Evolutionary conservation across 1,140 invertebrate species (phyloP).

Genomic region (Macrostomum lignano): DNA sequence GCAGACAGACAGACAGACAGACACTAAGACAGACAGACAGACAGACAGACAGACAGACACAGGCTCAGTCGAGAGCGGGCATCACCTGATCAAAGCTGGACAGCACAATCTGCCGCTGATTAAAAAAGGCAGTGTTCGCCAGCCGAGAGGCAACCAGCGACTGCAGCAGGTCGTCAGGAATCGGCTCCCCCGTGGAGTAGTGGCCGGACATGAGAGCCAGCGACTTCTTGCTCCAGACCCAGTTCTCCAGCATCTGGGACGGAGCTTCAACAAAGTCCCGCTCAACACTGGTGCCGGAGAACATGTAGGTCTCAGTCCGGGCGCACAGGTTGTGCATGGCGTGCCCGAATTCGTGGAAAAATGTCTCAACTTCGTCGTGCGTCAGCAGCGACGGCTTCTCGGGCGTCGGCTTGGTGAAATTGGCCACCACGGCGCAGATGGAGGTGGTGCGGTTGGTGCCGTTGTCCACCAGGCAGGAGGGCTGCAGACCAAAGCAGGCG

Average conservation of each 20-base stretch:
- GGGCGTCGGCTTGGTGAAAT: slow-evolving; percentile 31
- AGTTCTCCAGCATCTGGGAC: slow-evolving; percentile 35
- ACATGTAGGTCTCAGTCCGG: slow-evolving; percentile 14
- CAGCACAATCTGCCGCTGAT: slow-evolving; percentile 30
- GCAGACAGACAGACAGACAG: too few species aligned
- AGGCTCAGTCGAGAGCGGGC: too few species aligned
- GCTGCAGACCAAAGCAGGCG: slow-evolving; percentile 25
- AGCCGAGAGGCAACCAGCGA: slow-evolving; percentile 27
- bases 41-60: too few species aligned
- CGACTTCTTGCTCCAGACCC: slow-evolving; percentile 32
- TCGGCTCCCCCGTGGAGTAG: slow-evolving; percentile 24
- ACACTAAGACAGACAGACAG: too few species aligned
- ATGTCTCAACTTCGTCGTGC: slow-evolving; percentile 34
- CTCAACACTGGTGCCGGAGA: slow-evolving; percentile 22
- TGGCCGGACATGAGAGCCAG: slow-evolving; percentile 30
- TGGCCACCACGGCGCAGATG: slow-evolving; percentile 32
- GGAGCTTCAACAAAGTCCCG: slow-evolving; percentile 34
- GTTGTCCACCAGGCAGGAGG: slow-evolving; percentile 7
- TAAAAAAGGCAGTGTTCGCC: slow-evolving; percentile 31
- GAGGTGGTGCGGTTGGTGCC: slow-evolving; percentile 17
- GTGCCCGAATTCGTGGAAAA: slow-evolving; percentile 35
- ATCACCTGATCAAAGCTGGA: slow-evolving; percentile 31
- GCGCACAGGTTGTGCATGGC: slow-evolving; percentile 33
- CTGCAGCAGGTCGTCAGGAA: slow-evolving; percentile 29
- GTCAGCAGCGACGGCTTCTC: slow-evolving; percentile 31